phyloP scores from a whole-genome alignment of 2,113 vertebrate genomes.

The Hemichromis elongatus region DNA sequence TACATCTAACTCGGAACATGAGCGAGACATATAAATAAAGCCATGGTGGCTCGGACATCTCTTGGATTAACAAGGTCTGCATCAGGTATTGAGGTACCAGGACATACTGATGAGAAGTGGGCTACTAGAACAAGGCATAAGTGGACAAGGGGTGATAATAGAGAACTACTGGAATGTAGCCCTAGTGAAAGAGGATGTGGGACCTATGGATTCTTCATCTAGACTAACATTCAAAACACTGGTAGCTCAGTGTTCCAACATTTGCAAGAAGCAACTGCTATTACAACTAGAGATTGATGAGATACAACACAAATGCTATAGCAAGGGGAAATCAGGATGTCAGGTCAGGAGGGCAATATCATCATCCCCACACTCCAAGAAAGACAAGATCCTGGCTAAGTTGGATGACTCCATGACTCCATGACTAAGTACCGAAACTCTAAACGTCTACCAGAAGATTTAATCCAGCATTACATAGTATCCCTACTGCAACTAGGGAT shows the following conservation, averaged over 20 bases:
- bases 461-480: not conserved
- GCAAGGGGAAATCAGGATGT: not conserved
- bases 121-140: not conserved
- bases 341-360: not conserved
- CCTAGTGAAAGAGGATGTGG: not conserved
- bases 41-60: not conserved
- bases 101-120: not conserved
- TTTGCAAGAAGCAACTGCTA: not conserved
- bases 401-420: not conserved
- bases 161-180: not conserved
- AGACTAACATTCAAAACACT: not conserved
- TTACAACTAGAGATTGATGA: not conserved
- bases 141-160: not conserved
- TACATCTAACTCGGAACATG: not conserved
- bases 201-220: not conserved
- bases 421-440: not conserved
- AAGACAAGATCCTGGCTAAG: not conserved
- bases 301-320: not conserved
- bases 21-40: not conserved
- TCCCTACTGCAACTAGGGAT: not conserved
- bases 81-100: not conserved
- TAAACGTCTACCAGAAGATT: not conserved
- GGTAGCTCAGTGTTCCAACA: not conserved
- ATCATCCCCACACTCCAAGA: not conserved
- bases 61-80: not conserved